Evolutionary conservation across 2,797 vertebrate genomes (phyloP).

Genomic region (Parotocinclus haroldoi): DNA sequence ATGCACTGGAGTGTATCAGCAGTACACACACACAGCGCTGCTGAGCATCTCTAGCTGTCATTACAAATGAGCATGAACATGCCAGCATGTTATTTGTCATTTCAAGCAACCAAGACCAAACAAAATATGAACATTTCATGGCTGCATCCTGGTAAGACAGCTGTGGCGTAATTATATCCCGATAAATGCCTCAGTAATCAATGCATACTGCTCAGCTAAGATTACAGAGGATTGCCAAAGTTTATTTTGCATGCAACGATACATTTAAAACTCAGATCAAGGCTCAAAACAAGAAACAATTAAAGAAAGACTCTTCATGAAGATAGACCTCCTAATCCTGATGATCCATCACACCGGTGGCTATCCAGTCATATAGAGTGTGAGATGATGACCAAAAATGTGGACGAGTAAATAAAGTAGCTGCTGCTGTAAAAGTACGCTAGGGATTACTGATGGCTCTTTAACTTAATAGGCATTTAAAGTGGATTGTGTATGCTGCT

Average conservation of each 20-base stretch:
- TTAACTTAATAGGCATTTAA: constrained; percentile 85
- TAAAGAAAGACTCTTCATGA: neutral
- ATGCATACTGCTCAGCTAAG: constrained; percentile 7
- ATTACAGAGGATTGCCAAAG: neutral
- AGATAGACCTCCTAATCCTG: constrained; percentile 5
- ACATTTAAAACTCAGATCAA: too few species aligned
- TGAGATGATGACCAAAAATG: constrained; percentile 64
- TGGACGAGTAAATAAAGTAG: constrained; percentile 71
- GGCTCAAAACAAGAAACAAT: too few species aligned
- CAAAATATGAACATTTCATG: constrained; percentile 8
- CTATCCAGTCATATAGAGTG: constrained; percentile 23
- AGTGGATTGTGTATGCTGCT: constrained; percentile 82
- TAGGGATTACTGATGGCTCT: constrained; percentile 77
- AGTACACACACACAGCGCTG: constrained; percentile 49
- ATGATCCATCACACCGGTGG: constrained; percentile 5
- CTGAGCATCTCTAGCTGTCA: constrained; percentile 58
- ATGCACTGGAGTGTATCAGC: constrained; percentile 43
- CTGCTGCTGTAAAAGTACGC: constrained; percentile 67
- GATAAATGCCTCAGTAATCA: constrained; percentile 22
- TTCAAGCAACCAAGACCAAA: constrained; percentile 15
- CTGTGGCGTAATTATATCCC: constrained; percentile 20
- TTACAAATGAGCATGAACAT: constrained; percentile 68
- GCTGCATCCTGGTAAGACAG: constrained; percentile 9
- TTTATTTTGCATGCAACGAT: neutral
- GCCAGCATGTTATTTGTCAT: constrained; percentile 27